Conservation (phyloP, 2,797 vertebrate genomes). For the Cryptoprocta ferox region DNA sequence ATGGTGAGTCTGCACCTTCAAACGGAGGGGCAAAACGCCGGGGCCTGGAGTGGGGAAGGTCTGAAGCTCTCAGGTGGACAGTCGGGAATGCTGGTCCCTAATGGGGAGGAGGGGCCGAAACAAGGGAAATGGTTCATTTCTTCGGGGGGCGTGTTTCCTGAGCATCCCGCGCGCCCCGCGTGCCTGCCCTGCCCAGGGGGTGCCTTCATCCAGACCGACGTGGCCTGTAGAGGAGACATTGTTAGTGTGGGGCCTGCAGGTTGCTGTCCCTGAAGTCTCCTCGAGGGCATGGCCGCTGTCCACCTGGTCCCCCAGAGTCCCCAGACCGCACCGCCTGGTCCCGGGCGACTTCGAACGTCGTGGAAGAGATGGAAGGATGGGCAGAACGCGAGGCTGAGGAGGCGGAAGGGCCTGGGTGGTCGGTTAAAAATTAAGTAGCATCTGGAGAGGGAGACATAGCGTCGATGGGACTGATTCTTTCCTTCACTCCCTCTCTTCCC, state of each 20-base stretch:
- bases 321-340: background rate
- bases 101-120: background rate
- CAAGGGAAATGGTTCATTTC: background rate
- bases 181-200: background rate
- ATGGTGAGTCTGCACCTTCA: background rate
- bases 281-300: background rate
- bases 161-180: background rate
- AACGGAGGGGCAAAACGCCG: accelerated
- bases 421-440: background rate
- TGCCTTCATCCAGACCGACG: background rate
- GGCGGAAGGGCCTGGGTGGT: background rate
- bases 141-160: background rate
- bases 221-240: background rate
- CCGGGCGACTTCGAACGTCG: background rate
- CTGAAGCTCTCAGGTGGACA: background rate
- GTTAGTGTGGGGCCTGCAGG: background rate
- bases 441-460: background rate
- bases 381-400: accelerated
- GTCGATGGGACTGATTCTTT: background rate
- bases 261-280: background rate
- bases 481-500: background rate
- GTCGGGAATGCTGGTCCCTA: background rate
- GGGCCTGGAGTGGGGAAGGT: too few relatives aligned
- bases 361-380: background rate
- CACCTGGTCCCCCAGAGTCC: too few relatives aligned